These are phyloP conservation scores for Clarias laeviceps DNA, from an alignment of 2,797 vertebrate species.

Conservation along the genomic window DNA sequence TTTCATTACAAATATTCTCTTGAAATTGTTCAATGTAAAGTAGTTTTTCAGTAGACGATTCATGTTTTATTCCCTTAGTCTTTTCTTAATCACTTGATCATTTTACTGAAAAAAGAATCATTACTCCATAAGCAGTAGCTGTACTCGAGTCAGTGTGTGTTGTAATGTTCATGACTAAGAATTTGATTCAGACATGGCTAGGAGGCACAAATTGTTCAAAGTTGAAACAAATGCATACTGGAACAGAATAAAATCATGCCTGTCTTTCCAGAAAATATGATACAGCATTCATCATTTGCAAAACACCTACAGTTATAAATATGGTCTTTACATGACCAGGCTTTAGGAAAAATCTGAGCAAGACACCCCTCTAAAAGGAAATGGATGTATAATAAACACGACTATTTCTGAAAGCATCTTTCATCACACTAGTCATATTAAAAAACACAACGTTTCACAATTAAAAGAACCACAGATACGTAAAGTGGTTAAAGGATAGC, in stretches of 20 bases:
- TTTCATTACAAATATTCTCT: too few species aligned
- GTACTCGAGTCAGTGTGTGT: not conserved
- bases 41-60: not conserved
- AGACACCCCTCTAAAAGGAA: not conserved
- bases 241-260: not conserved
- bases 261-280: not conserved
- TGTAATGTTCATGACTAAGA: not conserved
- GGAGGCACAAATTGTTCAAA: not conserved
- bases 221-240: not conserved
- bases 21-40: too few species aligned
- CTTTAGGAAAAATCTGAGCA: not conserved
- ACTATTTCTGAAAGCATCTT: constrained; percentile 4
- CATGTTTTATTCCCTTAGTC: not conserved
- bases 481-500: constrained; percentile 3
- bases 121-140: not conserved
- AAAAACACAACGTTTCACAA: constrained; percentile 35
- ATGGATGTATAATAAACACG: not conserved
- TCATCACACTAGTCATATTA: constrained; percentile 22
- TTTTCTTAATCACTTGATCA: not conserved
- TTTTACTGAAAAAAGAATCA: not conserved
- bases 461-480: constrained; percentile 6
- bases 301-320: not conserved
- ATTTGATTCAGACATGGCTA: not conserved
- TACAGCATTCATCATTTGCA: not conserved
- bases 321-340: not conserved